phyloP scores from a whole-genome alignment of 1,140 invertebrate genomes.

The Microplitis mediator region DNA sequence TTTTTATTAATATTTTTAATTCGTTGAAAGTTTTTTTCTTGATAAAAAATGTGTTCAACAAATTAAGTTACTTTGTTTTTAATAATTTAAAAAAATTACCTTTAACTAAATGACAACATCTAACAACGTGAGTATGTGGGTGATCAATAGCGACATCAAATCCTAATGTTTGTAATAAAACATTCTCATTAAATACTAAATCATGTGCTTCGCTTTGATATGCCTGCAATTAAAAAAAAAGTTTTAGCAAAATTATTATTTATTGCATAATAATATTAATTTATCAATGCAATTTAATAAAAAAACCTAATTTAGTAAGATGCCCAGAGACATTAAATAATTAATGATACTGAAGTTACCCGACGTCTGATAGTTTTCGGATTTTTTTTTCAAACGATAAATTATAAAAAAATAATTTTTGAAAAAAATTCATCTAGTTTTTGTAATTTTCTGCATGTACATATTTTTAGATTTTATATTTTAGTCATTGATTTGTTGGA shows the following conservation, averaged over 20 bases:
- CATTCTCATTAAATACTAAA: slow-evolving; percentile 94
- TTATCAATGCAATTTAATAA: too few relatives aligned
- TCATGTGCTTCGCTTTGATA: slow-evolving; percentile 83
- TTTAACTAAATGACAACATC: slow-evolving; percentile 92
- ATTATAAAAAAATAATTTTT: not conserved
- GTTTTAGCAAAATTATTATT: slow-evolving; percentile 30
- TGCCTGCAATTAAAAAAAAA: slow-evolving; percentile 65
- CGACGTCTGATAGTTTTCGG: too few relatives aligned
- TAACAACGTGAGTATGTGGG: slow-evolving; percentile 95
- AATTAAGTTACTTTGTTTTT: not conserved
- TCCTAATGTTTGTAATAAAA: slow-evolving; percentile 92
- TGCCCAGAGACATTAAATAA: not conserved
- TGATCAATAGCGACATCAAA: slow-evolving; percentile 97
- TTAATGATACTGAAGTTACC: not conserved
- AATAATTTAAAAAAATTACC: slow-evolving; percentile 64
- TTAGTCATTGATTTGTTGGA: too few relatives aligned
- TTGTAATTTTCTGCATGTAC: too few relatives aligned
- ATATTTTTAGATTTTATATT: too few relatives aligned
- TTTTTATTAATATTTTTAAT: too few relatives aligned
- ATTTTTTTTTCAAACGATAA: slow-evolving; percentile 23
- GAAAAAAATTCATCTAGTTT: too few relatives aligned
- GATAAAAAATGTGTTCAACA: not conserved
- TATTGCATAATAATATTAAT: too few relatives aligned
- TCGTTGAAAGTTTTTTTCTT: too few relatives aligned
- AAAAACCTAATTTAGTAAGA: too few relatives aligned